Evolutionary conservation across 1,140 invertebrate genomes (phyloP).

Genomic region (Semibalanus balanoides): DNA sequence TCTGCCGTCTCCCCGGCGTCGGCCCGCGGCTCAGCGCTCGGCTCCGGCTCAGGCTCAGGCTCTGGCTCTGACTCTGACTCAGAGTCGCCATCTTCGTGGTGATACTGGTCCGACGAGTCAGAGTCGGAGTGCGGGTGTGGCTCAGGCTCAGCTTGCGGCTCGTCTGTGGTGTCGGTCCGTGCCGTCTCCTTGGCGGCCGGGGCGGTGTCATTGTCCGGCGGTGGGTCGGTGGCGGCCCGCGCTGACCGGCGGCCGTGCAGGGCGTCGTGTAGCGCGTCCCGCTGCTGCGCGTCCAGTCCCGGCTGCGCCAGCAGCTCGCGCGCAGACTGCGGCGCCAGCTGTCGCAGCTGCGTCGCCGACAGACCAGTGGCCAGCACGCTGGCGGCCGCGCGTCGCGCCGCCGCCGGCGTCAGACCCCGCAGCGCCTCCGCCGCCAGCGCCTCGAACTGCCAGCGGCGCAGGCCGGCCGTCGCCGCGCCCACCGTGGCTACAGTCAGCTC

Average conservation of each 20-base stretch:
- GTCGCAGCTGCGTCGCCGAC: not conserved
- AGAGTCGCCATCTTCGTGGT: no score
- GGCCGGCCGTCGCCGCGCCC: slow-evolving; percentile 1
- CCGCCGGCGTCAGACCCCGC: not conserved
- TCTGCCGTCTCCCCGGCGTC: no score
- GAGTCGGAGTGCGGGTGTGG: not conserved
- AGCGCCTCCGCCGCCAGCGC: not conserved
- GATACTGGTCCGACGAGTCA: not conserved
- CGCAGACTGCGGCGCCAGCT: not conserved
- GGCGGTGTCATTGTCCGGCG: no score
- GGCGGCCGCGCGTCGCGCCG: not conserved
- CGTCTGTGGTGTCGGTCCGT: not conserved
- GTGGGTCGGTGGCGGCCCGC: no score
- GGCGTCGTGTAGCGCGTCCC: not conserved
- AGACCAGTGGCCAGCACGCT: not conserved
- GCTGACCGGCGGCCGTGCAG: not conserved
- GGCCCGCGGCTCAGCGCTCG: not conserved
- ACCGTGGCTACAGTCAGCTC: not conserved
- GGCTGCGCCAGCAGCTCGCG: not conserved
- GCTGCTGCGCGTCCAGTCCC: not conserved
- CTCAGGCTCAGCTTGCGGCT: not conserved
- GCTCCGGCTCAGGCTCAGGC: not conserved
- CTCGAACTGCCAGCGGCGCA: not conserved
- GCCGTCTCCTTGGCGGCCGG: not conserved
- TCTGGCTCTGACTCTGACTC: not conserved